A percentile compares a stretch with the other conserved stretches of the same genome.
phyloP scores from a whole-genome alignment of 53 echinoderm and acorn worm species.

The Holothuria leucospilota region DNA sequence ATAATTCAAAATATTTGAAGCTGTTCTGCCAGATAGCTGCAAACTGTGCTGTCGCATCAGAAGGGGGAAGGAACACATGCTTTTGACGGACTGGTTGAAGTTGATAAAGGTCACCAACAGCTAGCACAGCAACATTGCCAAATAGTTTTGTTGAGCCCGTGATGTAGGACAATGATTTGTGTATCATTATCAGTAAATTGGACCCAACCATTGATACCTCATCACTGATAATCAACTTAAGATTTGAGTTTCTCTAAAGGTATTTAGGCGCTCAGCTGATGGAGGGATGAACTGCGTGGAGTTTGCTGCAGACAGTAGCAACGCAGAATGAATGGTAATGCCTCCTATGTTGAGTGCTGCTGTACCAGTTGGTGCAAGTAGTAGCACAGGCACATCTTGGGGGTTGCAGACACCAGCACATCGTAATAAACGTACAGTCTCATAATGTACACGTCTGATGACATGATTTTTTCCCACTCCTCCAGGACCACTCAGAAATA shows the following conservation, averaged over 20 bases:
- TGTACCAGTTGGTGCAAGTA: conserved; percentile 58
- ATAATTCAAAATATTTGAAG: conserved; percentile 55
- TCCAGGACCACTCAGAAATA: conserved; percentile 45
- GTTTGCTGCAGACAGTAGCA: conserved; percentile 33
- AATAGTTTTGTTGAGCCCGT: conserved; percentile 29
- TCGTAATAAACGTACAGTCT: conserved; percentile 18
- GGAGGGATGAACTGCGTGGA: background rate
- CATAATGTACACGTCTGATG: conserved; percentile 30
- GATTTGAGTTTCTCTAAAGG: conserved; percentile 7
- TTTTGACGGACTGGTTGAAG: conserved; percentile 42
- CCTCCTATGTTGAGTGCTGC: conserved; percentile 61
- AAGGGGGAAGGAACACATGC: conserved; percentile 19
- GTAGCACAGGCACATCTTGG: background rate
- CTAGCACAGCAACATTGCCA: conserved; percentile 32
- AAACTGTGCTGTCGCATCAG: conserved; percentile 13
- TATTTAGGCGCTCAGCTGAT: conserved; percentile 28
- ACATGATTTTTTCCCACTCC: conserved; percentile 46
- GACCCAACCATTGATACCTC: conserved; percentile 65
- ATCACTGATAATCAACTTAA: conserved; percentile 54
- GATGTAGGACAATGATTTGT: conserved; percentile 41
- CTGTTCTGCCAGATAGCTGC: conserved; percentile 48
- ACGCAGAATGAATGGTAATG: conserved; percentile 53
- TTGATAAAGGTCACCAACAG: conserved; percentile 58
- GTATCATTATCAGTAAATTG: background rate
- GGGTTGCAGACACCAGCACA: background rate